Percentiles rank a stretch among this genome's conserved stretches.
Evolutionary conservation across 2,888 invertebrate genomes (phyloP).

Genomic region (Priapulus caudatus): DNA sequence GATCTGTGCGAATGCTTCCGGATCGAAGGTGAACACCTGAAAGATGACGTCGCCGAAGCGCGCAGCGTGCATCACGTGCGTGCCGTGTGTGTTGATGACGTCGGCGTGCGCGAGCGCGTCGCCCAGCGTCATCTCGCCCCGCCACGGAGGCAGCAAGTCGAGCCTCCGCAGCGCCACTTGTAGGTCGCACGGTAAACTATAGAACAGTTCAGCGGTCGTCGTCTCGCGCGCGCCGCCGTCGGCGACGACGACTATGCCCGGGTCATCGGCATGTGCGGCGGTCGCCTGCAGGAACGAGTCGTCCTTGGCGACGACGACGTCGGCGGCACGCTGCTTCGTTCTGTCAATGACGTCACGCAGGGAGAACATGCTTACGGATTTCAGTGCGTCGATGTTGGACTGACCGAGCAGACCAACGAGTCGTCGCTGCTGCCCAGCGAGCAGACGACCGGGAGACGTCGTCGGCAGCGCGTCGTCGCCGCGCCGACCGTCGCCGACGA

Average conservation of each 20-base stretch:
- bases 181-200: not conserved
- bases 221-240: not conserved
- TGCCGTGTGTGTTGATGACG: not conserved
- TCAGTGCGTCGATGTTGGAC: not conserved
- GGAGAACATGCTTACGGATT: not conserved
- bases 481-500: no score
- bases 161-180: not conserved
- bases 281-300: not conserved
- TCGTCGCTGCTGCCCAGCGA: no score
- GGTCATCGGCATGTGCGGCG: not conserved
- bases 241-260: not conserved
- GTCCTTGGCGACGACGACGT: constrained; percentile 1
- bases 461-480: no score
- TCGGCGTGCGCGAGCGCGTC: not conserved
- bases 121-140: not conserved
- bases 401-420: not conserved
- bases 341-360: no score
- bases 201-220: not conserved
- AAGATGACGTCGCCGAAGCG: not conserved
- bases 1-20: not conserved
- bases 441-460: no score
- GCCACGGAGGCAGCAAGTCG: not conserved
- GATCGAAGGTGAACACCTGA: not conserved
- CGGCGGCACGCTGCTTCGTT: no score
- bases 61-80: not conserved